These are phyloP conservation scores for Anniella stebbinsi DNA, from an alignment of 2,797 vertebrate species.

Conservation along the genomic window DNA sequence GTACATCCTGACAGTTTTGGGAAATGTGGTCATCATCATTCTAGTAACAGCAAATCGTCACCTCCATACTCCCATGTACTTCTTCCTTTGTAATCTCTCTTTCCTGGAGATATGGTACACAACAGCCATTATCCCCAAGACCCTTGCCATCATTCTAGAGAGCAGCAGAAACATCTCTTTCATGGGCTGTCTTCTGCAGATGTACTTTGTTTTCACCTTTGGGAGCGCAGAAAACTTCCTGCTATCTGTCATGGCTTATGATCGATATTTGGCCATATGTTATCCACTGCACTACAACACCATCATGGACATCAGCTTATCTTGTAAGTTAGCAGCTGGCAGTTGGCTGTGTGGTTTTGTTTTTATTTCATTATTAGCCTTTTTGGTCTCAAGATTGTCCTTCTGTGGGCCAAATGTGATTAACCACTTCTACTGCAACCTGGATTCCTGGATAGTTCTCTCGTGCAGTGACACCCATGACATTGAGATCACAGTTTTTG, in stretches of 20 bases:
- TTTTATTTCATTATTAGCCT: slow-evolving; percentile 27
- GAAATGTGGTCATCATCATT: slow-evolving; percentile 39
- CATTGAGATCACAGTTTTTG: slow-evolving; percentile 43
- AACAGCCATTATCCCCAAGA: slow-evolving; percentile 65
- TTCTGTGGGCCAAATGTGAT: slow-evolving; percentile 40
- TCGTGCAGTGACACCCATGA: slow-evolving; percentile 20
- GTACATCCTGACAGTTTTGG: slow-evolving; percentile 41
- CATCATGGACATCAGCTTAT: slow-evolving; percentile 51
- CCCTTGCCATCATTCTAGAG: slow-evolving; percentile 44
- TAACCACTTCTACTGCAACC: slow-evolving; percentile 58
- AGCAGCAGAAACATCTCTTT: slow-evolving; percentile 59
- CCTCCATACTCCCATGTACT: slow-evolving; percentile 57
- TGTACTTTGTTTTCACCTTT: slow-evolving; percentile 58
- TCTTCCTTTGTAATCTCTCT: slow-evolving; percentile 61
- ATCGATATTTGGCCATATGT: slow-evolving; percentile 71
- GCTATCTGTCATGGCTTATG: slow-evolving; percentile 70
- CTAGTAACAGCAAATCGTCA: slow-evolving; percentile 11
- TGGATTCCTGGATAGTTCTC: slow-evolving; percentile 46
- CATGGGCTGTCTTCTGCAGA: slow-evolving; percentile 61
- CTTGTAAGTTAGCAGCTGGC: background rate
- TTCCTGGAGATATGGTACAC: slow-evolving; percentile 49
- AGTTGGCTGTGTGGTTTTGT: slow-evolving; percentile 40
- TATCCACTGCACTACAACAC: slow-evolving; percentile 65
- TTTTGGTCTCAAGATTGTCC: slow-evolving; percentile 38
- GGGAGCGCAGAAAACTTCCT: slow-evolving; percentile 66